Evolutionary conservation across 2,797 vertebrate genomes (phyloP).

Genomic region (Poeciliopsis turneri): DNA sequence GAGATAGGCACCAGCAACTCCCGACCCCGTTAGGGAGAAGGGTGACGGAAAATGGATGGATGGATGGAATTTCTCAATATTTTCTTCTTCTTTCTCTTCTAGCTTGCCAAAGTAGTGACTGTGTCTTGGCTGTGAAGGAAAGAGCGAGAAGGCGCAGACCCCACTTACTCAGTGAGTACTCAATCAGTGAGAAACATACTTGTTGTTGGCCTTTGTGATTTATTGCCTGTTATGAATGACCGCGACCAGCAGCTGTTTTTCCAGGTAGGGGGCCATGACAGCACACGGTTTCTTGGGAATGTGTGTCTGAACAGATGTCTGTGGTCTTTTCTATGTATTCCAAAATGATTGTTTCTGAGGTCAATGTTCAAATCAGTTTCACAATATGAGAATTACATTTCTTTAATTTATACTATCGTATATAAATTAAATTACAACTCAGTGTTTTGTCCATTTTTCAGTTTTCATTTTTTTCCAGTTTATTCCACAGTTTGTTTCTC

Average conservation of each 20-base stretch:
- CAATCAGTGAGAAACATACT: constrained; percentile 65
- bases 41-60: too few species aligned
- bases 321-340: constrained; percentile 1
- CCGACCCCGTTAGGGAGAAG: too few species aligned
- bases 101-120: constrained; percentile 45
- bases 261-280: constrained; percentile 35
- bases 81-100: constrained; percentile 6
- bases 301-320: constrained; percentile 16
- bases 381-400: neutral
- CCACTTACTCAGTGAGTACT: constrained; percentile 66
- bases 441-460: neutral
- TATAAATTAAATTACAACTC: too few species aligned
- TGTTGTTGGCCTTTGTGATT: constrained; percentile 68
- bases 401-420: neutral
- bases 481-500: neutral
- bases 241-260: constrained; percentile 46
- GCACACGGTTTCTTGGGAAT: constrained; percentile 26
- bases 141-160: constrained; percentile 36
- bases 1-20: too few species aligned
- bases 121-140: constrained; percentile 46
- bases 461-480: neutral
- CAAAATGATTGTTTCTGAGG: neutral
- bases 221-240: constrained; percentile 67
- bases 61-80: neutral
- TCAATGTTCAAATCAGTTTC: neutral